Evolutionary conservation across 37 sponge, comb jelly and placozoan species (phyloP), one percentile per base, ranked within the genome.

Genomic region (Crambe crambe): DNA sequence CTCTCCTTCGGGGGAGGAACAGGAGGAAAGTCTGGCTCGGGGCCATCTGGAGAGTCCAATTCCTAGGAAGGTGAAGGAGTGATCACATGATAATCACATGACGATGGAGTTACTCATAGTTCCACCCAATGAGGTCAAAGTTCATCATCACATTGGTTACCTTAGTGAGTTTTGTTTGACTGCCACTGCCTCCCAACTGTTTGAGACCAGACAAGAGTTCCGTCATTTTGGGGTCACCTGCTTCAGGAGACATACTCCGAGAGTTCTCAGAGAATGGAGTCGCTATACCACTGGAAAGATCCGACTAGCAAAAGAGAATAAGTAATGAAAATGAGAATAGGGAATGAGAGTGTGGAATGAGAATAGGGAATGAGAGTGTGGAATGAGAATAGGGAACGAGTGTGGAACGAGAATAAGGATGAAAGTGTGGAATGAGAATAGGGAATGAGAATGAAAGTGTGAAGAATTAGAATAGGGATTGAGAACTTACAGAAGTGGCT

Each of bases 181-280:
- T 21, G 5, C 25, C 63, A 61, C 63, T 20, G 15, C 29, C 25
- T 23, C 51, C 51, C 51, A 47, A 12, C 12, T 41, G 51, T 25
- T 63, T 40, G 0, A 78, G 68, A 17, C 67, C 79, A 40, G 68
- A 65, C 3, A 78, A 54, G 8, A 78, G 79, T 20, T 64, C 68
- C 31, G 30, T 29, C 43, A 76, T 59, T 27, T 42, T 29, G 15
- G 67, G 1, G n/a, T 12, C 31, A 9, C 1, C 25, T 1, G 61
- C 15, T 2, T n/a, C 62, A 35, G 77, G 63, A 38, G 61, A 59
- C 63, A 54, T 56, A 4, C 29, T 25, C 74, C 57, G 56, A 15
- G 39, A 22, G 31, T 25, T 21, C 20, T 56, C 57, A 31, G 57
- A 1, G 5, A 27, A 35, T 27, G 79, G 79, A 10, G 79, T 67